Percentiles rank a stretch among this genome's conserved stretches.
Conservation (phyloP, 2,797 vertebrate genomes). For the Pteropus rufus region DNA sequence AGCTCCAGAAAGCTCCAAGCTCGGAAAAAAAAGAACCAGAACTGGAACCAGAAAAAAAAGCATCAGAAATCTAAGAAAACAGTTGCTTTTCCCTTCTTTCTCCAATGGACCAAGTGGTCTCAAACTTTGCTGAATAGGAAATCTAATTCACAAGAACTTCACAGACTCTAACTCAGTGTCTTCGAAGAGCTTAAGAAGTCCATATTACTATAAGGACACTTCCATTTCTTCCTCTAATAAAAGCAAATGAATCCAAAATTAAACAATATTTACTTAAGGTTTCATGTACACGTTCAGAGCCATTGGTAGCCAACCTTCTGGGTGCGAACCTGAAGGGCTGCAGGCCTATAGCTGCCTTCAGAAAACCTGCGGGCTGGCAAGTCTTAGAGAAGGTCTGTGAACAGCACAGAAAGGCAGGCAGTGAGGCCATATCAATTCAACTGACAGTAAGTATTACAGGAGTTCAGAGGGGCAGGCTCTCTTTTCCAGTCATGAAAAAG, state of each 20-base stretch:
- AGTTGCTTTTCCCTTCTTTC: not conserved
- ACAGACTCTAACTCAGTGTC: not conserved
- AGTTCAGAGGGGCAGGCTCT: not conserved
- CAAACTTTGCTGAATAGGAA: not conserved
- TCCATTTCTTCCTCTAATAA: not conserved
- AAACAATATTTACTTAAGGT: not conserved
- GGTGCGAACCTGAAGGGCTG: not conserved
- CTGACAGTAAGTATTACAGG: rapidly evolving
- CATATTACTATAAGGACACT: not conserved
- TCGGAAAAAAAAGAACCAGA: not conserved
- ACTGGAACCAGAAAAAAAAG: not conserved
- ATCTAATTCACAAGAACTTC: not conserved
- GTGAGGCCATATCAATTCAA: rapidly evolving
- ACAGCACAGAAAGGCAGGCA: not conserved
- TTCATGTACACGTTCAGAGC: not conserved
- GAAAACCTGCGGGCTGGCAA: too few species aligned
- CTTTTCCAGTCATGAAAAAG: not conserved
- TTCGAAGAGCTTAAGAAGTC: not conserved
- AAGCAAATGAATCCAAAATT: not conserved
- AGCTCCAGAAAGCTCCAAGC: not conserved
- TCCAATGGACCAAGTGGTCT: not conserved
- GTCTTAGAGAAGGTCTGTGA: not conserved
- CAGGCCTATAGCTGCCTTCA: too few species aligned
- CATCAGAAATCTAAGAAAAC: not conserved
- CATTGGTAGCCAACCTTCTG: too few species aligned